A percentile compares a stretch with the other conserved stretches of the same genome.
phyloP scores from a whole-genome alignment of 2,888 invertebrate species.

The Lepidocyrtoides sp. region DNA sequence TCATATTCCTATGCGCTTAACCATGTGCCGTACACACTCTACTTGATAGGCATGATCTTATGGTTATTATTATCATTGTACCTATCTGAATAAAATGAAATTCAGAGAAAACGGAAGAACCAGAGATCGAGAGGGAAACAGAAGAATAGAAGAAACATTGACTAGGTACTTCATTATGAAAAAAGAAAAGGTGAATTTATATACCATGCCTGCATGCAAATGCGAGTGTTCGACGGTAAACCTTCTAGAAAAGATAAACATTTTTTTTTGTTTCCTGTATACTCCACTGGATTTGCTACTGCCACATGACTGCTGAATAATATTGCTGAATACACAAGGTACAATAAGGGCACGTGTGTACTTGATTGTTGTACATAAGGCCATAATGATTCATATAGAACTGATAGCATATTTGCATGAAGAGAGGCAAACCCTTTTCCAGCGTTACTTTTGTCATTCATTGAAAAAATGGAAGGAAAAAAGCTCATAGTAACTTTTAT shows the following conservation, averaged over 20 bases:
- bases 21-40: background rate
- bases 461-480: background rate
- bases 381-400: background rate
- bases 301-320: background rate
- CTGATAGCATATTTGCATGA: background rate
- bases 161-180: conserved; percentile 59
- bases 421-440: background rate
- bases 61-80: conserved; percentile 36
- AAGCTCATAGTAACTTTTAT: too few species aligned
- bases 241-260: conserved; percentile 20
- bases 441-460: too few species aligned
- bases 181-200: conserved; percentile 20
- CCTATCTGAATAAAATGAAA: background rate
- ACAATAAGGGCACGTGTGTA: conserved; percentile 10
- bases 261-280: background rate
- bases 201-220: conserved; percentile 31
- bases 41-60: conserved; percentile 1
- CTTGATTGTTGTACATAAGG: background rate
- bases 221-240: background rate
- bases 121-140: background rate
- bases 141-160: background rate
- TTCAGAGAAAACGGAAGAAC: background rate
- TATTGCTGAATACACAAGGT: too few species aligned
- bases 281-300: background rate
- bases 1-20: too few species aligned